Conservation (phyloP, 2,888 invertebrate genomes). For the Andrena marginata region DNA sequence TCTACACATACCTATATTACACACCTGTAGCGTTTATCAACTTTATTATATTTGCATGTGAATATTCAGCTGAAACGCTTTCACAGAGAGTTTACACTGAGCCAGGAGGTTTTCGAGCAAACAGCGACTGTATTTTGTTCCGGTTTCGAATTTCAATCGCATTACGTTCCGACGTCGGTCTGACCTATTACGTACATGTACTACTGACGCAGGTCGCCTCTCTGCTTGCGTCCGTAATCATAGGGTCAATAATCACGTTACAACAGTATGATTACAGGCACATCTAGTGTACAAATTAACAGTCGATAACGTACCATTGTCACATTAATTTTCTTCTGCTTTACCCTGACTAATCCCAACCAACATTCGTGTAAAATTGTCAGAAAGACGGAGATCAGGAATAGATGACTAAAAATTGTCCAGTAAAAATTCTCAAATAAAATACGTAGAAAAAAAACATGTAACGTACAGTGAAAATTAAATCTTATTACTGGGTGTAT, state of each 20-base stretch:
- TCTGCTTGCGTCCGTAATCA: conserved; percentile 37
- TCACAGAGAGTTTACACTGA: not conserved
- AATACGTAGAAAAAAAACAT: no score
- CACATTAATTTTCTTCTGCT: not conserved
- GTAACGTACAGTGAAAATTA: no score
- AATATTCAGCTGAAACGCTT: conserved; percentile 5
- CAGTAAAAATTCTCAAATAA: not conserved
- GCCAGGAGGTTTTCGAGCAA: not conserved
- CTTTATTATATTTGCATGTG: not conserved
- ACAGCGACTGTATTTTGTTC: conserved; percentile 1
- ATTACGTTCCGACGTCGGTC: conserved; percentile 26
- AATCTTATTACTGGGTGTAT: no score
- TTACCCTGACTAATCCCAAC: not conserved
- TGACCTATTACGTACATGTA: conserved; percentile 42
- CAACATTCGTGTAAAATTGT: not conserved
- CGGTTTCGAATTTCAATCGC: conserved; percentile 32
- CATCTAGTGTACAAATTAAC: not conserved
- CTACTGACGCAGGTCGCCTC: conserved; percentile 49
- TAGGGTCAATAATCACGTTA: conserved; percentile 31
- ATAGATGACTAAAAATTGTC: not conserved
- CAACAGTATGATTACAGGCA: conserved; percentile 11
- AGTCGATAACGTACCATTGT: not conserved
- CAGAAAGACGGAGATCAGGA: not conserved
- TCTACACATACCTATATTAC: not conserved
- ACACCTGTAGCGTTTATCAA: not conserved